Base-by-base conservation (phyloP, 1,140 invertebrate species). In the Cydia pomonella region DNA sequence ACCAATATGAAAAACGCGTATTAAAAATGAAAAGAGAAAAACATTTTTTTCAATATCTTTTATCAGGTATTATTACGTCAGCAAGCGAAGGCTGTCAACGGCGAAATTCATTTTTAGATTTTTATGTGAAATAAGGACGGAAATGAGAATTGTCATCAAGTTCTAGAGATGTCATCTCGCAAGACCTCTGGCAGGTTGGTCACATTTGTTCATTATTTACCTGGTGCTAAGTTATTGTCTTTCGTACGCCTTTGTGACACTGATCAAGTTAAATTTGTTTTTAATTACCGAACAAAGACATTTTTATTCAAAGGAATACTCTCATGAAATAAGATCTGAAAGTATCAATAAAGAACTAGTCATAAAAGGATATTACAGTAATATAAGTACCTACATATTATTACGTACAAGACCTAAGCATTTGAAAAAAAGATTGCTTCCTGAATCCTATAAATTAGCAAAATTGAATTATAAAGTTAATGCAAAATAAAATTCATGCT, bases 81-180 rank as follows among this genome's bases (percentile, higher is more conserved):
- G 33, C 64, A 33, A 69, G 23, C 23, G 73, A 71, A n/a, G 53
- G 41, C 64, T 75, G 74, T 75, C 73, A 73, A 38, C 73, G 73
- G 10, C 64, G 72, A 75, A 75, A 33, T 75, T 75, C 47, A 75
- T 71, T 75, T 75, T 75, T 71, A 41, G 73, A 74, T 71, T 75
- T 13, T 73, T 66, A 69, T 25, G 50, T 59, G 75, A 76, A 75
- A 80, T 80, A 78, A 77, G 76, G 73, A 76, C 27, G 73, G 76
- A 80, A 80, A 80, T 78, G 79, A 80, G 75, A 76, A 77, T 76
- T 80, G 76, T 80, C 79, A 73, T 73, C 53, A 21, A 53, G 25
- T 76, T 75, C 73, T 73, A 18, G 76, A 73, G 69, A 73, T 50
- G 41, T 27, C 72, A 73, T 29, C 38, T 73, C 23, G 64, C 64